phyloP scores from a whole-genome alignment of 2,888 invertebrate genomes.

The Rhagophthalmus giganteus region DNA sequence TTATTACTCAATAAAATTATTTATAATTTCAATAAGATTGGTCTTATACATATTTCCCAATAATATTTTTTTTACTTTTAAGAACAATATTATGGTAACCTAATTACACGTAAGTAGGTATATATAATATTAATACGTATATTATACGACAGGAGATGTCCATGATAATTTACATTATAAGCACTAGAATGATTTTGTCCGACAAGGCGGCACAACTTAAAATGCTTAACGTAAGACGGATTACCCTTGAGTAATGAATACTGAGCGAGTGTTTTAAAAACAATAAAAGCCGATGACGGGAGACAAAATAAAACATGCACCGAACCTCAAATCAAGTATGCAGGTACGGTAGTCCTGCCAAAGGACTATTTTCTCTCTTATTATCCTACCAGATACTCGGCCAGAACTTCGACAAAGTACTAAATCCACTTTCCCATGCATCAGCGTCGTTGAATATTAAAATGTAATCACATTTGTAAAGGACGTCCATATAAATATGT shows the following conservation, averaged over 20 bases:
- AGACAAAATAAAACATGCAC: constrained; percentile 38
- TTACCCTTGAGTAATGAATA: constrained; percentile 38
- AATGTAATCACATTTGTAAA: constrained; percentile 53
- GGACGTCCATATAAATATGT: constrained; percentile 42
- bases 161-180: background rate
- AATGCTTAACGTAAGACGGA: constrained; percentile 15
- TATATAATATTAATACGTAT: no score
- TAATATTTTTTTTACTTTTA: no score
- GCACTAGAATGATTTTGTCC: no score
- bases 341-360: constrained; percentile 35
- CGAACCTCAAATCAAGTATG: constrained; percentile 39
- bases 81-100: no score
- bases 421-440: constrained; percentile 46
- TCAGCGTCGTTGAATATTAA: constrained; percentile 50
- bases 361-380: constrained; percentile 35
- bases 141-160: no score
- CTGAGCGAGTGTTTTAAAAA: constrained; percentile 44
- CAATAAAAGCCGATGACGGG: constrained; percentile 40
- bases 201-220: constrained; percentile 12
- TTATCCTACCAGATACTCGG: constrained; percentile 35
- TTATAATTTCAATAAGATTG: no score
- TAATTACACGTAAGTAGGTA: background rate
- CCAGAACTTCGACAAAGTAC: constrained; percentile 41
- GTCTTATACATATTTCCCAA: no score
- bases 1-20: no score